phyloP scores from a whole-genome alignment of 2,888 invertebrate species.

The Mamestra brassicae region DNA sequence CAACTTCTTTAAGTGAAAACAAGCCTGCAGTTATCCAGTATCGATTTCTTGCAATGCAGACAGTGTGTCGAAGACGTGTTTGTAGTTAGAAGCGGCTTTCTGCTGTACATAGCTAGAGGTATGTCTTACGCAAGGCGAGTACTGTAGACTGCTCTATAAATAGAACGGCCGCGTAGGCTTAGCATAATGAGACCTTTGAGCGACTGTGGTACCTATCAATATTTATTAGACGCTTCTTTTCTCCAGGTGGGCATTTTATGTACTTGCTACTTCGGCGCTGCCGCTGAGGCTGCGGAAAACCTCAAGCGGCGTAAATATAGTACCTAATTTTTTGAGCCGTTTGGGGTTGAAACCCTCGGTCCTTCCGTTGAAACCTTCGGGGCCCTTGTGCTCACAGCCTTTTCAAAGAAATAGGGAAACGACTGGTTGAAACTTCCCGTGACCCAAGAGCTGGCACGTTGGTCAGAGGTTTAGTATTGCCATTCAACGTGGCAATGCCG shows the following conservation, averaged over 20 bases:
- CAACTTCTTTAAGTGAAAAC: conserved; percentile 48
- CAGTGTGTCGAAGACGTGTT: conserved; percentile 62
- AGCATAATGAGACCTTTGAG: conserved; percentile 53
- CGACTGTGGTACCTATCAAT: conserved; percentile 29
- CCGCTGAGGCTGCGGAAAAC: no score
- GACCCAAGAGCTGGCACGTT: no score
- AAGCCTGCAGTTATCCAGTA: conserved; percentile 40
- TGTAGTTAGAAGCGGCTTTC: conserved; percentile 60
- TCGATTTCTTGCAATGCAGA: conserved; percentile 61
- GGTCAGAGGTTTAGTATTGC: no score
- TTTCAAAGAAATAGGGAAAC: no score
- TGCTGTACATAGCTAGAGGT: conserved; percentile 25
- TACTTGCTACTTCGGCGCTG: no score
- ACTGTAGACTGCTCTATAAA: conserved; percentile 47
- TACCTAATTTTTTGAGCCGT: no score
- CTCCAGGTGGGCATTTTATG: conserved; percentile 21
- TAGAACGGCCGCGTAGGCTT: conserved; percentile 42
- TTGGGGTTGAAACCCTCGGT: no score
- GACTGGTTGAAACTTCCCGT: no score
- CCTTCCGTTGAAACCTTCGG: no score
- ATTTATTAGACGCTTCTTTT: conserved; percentile 43
- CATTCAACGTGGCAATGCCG: no score
- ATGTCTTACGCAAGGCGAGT: conserved; percentile 59
- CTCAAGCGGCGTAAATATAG: no score
- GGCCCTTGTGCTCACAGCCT: no score